phyloP scores from a whole-genome alignment of 2,797 vertebrate species.

The Peromyscus nudipes region DNA sequence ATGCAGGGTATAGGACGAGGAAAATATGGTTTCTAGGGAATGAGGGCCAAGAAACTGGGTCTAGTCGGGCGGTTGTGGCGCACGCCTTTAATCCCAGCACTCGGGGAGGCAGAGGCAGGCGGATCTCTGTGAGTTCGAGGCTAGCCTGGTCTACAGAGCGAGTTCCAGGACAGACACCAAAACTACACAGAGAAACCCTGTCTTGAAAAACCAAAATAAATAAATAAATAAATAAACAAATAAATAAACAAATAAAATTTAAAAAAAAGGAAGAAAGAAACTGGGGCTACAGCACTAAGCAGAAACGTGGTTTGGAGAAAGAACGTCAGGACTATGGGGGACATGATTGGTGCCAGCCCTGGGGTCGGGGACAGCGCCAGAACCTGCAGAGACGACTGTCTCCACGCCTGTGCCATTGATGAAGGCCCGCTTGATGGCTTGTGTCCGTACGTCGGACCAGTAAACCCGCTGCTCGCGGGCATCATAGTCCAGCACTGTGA shows the following conservation, averaged over 20 bases:
- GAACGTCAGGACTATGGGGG: not conserved
- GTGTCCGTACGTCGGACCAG: conserved; percentile 98
- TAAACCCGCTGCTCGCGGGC: conserved; percentile 97
- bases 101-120: no score
- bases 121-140: no score
- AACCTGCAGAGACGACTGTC: conserved; percentile 97
- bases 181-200: no score
- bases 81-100: no score
- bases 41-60: not conserved
- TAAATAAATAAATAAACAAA: no score
- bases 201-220: no score
- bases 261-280: no score
- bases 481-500: conserved; percentile 97
- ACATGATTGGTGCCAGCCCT: not conserved
- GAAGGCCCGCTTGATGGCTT: conserved; percentile 97
- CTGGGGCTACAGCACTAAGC: not conserved
- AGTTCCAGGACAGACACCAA: no score
- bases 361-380: rapidly evolving
- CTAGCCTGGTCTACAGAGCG: no score
- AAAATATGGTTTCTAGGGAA: not conserved
- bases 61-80: no score
- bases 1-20: not conserved
- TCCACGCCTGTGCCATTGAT: conserved; percentile 98
- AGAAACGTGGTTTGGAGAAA: not conserved
- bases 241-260: no score